Base-by-base conservation (phyloP, 2,888 invertebrate genomes). In the Clitarchus hookeri region DNA sequence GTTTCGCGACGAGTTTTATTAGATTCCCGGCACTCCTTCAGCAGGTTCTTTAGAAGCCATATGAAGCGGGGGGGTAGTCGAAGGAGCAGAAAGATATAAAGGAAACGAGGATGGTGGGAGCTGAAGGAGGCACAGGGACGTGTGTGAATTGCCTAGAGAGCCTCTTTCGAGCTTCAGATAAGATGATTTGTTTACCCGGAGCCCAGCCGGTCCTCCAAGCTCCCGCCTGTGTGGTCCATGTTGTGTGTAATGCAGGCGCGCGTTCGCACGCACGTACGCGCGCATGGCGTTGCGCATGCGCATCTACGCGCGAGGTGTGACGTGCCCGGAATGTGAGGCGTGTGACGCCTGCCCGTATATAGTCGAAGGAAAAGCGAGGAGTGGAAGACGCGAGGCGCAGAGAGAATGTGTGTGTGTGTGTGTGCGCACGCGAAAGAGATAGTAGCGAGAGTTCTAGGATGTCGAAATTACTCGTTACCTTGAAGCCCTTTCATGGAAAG, bases 61-160 rank as follows among this genome's bases (percentile, higher is more conserved):
- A 65, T 11, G 65, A 65, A n/a, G 19, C 8, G 65, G 23, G n/a
- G 65, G 23, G n/a, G 65, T 6, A 65, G 65, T 6, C 0, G 65
- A 3, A 6, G 48, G 48, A 48, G 48, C 8, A 48, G 48, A 48
- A 48, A 65, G 65, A 65, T 65, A 65, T 65, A 65, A 65, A 65
- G 65, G 65, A 65, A 65, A 65, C 65, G 65, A 23, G 23, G 65
- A 65, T 3, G 19, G 65, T 23, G n/a, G 65, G 65, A 3, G 65
- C 16, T 16, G 65, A 19, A n/a, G n/a, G 65, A n/a, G 65, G 65
- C 13, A n/a, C 8, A 23, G 65, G 65, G 23, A 65, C 65, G 65
- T 65, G 65, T 65, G 65, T 65, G 65, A 65, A 65, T 65, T 65
- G 65, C n/a, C 65, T 65, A 23, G 65, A 65, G 65, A 65, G 65